Base-by-base conservation (phyloP, 2,888 invertebrate genomes). In the Steromphala cineraria region DNA sequence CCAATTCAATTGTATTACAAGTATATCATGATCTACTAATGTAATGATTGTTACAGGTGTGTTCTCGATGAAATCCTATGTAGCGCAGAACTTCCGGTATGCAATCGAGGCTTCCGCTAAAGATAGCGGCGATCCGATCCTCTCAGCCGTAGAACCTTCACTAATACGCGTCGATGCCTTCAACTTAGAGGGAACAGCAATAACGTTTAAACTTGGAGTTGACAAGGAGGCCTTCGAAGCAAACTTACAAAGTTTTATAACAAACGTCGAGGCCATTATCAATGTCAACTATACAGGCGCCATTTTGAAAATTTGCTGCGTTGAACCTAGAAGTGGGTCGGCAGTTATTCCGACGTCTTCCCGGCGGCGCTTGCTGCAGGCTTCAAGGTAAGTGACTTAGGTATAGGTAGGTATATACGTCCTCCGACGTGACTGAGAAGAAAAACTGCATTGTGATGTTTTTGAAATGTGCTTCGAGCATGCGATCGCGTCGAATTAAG, bases 111-210 rank as follows among this genome's bases (percentile, higher is more conserved):
- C 86, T 4, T 82, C 82, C 40, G 89, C 89, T 10, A 81, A 77
- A 10, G 91, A 91, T 79, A 79, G 82, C 7, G 91, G 90, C 10
- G 81, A 53, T 7, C 87, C 89, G 0, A n/a, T 81, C 0, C 79
- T 55, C 10, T 82, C 81, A 0, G 84, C 90, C 0, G 75, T 80
- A 19, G 87, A 85, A 2, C 83, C 87, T 19, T 87, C 89, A 4
- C 87, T 86, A 15, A 71, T 91, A 8, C 80, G 89, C 74, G 85
- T 91, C 8, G 91, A 91, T 81, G 87, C 90, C 13, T 91, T 89
- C 74, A 78, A 86, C 5, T 88, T 90, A 5, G 81, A 85, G 19
- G 55, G 67, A 0, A 81, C 84, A 40, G 82, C 87, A 4, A 82
- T 89, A 0, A 85, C 85, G 7, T 87, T 86, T 75, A 81, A 81